Evolutionary conservation across 1,140 invertebrate genomes (phyloP).

Genomic region (Drosophila jambulina): DNA sequence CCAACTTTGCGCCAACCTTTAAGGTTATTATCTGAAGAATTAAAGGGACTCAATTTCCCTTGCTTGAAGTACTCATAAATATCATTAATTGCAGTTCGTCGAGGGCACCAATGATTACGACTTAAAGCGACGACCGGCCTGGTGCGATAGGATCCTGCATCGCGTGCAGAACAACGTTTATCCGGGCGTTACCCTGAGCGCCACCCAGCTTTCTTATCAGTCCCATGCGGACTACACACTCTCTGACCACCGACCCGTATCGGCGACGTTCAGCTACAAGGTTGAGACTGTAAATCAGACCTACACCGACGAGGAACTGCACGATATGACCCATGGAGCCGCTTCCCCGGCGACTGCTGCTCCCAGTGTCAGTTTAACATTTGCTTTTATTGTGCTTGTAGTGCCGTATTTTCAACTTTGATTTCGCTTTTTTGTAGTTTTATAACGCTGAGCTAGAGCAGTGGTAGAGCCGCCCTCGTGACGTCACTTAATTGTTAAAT

Average conservation of each 20-base stretch:
- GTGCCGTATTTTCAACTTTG: slow-evolving; percentile 52
- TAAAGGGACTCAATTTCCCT: neutral
- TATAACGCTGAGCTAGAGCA: slow-evolving; percentile 74
- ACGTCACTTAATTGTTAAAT: slow-evolving; percentile 25
- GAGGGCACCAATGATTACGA: slow-evolving; percentile 91
- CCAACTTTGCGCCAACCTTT: slow-evolving; percentile 94
- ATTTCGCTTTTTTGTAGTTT: slow-evolving; percentile 69
- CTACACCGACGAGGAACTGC: slow-evolving; percentile 86
- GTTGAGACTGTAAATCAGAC: slow-evolving; percentile 75
- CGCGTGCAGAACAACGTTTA: slow-evolving; percentile 88
- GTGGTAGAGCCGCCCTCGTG: slow-evolving; percentile 41
- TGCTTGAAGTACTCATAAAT: slow-evolving; percentile 3
- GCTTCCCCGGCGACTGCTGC: slow-evolving; percentile 38
- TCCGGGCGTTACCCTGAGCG: slow-evolving; percentile 85
- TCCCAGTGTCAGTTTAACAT: slow-evolving; percentile 85
- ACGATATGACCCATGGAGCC: slow-evolving; percentile 75
- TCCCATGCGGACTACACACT: slow-evolving; percentile 94
- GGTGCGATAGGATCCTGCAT: slow-evolving; percentile 99
- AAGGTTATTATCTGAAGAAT: slow-evolving; percentile 85
- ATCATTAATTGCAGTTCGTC: slow-evolving; percentile 86
- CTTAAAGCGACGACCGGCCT: slow-evolving; percentile 95
- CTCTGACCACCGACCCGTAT: slow-evolving; percentile 99
- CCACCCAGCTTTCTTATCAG: slow-evolving; percentile 92
- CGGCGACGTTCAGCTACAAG: slow-evolving; percentile 90
- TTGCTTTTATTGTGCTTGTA: slow-evolving; percentile 55